Evolutionary conservation across 2,888 invertebrate species (phyloP), one percentile per base, ranked within the genome.

Genomic region (Lapara coniferarum): DNA sequence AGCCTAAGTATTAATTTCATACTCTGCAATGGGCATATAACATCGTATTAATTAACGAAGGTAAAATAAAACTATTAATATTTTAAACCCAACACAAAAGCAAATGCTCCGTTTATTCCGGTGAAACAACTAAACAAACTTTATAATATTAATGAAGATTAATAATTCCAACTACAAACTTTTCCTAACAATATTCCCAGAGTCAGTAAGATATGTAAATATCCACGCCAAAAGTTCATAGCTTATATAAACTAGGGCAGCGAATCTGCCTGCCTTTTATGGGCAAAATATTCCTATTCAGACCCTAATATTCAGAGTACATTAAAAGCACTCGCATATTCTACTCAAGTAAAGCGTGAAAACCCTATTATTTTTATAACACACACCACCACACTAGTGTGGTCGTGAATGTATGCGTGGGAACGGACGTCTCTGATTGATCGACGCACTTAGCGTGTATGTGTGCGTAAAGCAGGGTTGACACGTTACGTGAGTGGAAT

Each of bases 381-480:
- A n/a, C 76, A 74, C 78, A 81, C 81, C 79, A 73, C 77, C 76
- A 74, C 74, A 12, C 59, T 74, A 76, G 77, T 78, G 75, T 68
- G 70, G 71, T 67, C 66, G 57, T 37, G 56, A 56, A 25, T 66
- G 71, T 75, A 75, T 74, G 77, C 71, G 77, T 73, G 77, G 19
- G 59, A 68, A 74, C 67, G 68, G 71, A 71, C 67, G 73, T 71
- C 76, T 72, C 78, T 84, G 85, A 86, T 84, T 83, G 85, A 82
- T 86, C 78, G 78, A 74, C 69, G 75, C 74, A 72, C 73, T 75
- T 72, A 73, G 70, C 70, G 72, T 63, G 71, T 59, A 30, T 77
- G 79, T 81, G 81, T 81, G 78, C 69, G 81, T 80, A 72, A 74
- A 69, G 66, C 72, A 86, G 84, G 85, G 85, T 79, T 85, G 82